Evolutionary conservation across 2,888 invertebrate genomes (phyloP), one percentile per base, ranked within the genome.

Genomic region (Aelia acuminata): DNA sequence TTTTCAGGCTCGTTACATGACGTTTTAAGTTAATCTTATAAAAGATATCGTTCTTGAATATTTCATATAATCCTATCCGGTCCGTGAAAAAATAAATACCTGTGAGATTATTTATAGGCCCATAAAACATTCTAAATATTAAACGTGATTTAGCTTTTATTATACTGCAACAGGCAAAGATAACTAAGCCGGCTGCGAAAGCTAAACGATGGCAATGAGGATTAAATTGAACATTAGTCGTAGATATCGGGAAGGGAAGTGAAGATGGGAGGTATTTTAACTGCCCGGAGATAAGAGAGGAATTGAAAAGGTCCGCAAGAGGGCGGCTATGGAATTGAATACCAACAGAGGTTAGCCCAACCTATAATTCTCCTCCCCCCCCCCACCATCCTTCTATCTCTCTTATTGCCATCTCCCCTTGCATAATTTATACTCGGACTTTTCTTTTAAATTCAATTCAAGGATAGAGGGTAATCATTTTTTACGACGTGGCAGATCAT

Each of bases 281-380:
- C 35, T 35, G 63, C 18, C 7, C 8, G 63, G 31, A 31, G 63
- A 70, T 70, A 70, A 35, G 20, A 11, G 63, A 35, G 63, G 5
- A 70, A 70, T 70, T 70, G 63, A 70, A 70, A 70, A 70, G 63
- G 63, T 70, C 63, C 7, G 31, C 26, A 26, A 57, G 11, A 57
- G 57, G 18, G 31, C 18, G 5, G 63, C 63, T 57, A 35, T 70
- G 63, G 63, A 70, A 70, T 35, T 15, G 63, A 70, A 70, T 70
- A 70, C 31, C 63, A 70, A 70, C 63, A 31, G 63, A 35, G 63
- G 35, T 70, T 31, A 35, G 63, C 31, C 20, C 18, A 31, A 5
- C 63, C 63, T 26, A 70, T 70, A 70, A 70, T 70, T 70, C 63
- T 70, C 63, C 26, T 0, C 4, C 57, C 57, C 1, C 53, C n/a